Evolutionary conservation across 23 tunicate genomes (phyloP).

Genomic region (Aplidium turbinatum): DNA sequence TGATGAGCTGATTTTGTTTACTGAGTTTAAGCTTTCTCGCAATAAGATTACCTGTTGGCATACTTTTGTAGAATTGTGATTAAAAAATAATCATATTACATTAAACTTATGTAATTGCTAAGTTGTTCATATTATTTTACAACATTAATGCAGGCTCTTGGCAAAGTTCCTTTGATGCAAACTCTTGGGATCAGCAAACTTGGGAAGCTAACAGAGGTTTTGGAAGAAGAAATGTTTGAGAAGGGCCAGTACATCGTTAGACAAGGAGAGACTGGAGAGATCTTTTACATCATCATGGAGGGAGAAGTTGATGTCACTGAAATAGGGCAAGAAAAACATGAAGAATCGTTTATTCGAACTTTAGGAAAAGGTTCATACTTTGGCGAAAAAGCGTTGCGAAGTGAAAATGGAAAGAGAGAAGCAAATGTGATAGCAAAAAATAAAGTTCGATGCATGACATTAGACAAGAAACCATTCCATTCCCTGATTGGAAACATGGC

Average conservation of each 20-base stretch:
- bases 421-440: constrained; percentile 70
- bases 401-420: constrained; percentile 66
- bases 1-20: too few species aligned
- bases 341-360: constrained; percentile 53
- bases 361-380: constrained; percentile 73
- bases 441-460: constrained; percentile 70
- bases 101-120: background rate
- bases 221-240: constrained; percentile 73
- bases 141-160: constrained; percentile 52
- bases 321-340: background rate
- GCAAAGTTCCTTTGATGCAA: constrained; percentile 64
- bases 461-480: constrained; percentile 78
- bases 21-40: too few species aligned
- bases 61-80: background rate
- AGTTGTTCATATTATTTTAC: background rate
- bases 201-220: constrained; percentile 71
- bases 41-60: background rate
- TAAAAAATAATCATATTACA: background rate
- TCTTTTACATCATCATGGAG: constrained; percentile 87
- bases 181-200: constrained; percentile 40
- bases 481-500: constrained; percentile 77
- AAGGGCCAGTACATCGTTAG: constrained; percentile 80
- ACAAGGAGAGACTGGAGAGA: constrained; percentile 82
- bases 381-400: constrained; percentile 90
- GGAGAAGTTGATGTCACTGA: constrained; percentile 92